phyloP scores from a whole-genome alignment of 2,888 invertebrate species.

The Andrena fulva region DNA sequence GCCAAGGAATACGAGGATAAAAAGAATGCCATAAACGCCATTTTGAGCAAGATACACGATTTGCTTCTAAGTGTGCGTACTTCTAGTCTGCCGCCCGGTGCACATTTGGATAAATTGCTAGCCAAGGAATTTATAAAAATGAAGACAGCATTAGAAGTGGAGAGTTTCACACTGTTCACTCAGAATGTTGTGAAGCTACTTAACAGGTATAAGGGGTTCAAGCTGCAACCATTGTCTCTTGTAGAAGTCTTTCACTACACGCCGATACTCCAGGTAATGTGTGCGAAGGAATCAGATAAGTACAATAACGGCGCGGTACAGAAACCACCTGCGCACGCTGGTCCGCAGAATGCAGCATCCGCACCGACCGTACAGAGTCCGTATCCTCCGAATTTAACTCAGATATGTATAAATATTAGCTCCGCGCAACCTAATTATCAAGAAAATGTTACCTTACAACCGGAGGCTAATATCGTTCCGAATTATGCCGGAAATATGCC shows the following conservation, averaged over 20 bases:
- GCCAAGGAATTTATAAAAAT: slow-evolving; percentile 14
- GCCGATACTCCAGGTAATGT: background rate
- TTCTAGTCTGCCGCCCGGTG: background rate
- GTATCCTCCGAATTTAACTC: background rate
- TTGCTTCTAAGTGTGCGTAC: slow-evolving; percentile 10
- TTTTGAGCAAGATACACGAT: background rate
- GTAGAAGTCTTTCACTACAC: slow-evolving; percentile 28
- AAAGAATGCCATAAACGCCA: background rate
- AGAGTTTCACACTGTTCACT: background rate
- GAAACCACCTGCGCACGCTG: background rate
- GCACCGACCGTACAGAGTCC: background rate
- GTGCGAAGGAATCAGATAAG: background rate
- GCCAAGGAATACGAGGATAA: background rate
- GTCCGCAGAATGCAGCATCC: background rate
- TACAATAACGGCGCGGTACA: background rate
- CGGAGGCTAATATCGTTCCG: background rate
- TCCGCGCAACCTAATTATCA: background rate
- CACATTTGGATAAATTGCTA: background rate
- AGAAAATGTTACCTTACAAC: background rate
- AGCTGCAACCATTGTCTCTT: background rate
- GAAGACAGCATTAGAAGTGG: background rate
- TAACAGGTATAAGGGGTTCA: background rate
- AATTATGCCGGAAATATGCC: background rate
- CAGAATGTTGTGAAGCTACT: background rate
- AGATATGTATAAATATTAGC: background rate